These are phyloP conservation scores for Matsumyia berberina DNA, from an alignment of 2,888 invertebrate species.

Conservation along the genomic window DNA sequence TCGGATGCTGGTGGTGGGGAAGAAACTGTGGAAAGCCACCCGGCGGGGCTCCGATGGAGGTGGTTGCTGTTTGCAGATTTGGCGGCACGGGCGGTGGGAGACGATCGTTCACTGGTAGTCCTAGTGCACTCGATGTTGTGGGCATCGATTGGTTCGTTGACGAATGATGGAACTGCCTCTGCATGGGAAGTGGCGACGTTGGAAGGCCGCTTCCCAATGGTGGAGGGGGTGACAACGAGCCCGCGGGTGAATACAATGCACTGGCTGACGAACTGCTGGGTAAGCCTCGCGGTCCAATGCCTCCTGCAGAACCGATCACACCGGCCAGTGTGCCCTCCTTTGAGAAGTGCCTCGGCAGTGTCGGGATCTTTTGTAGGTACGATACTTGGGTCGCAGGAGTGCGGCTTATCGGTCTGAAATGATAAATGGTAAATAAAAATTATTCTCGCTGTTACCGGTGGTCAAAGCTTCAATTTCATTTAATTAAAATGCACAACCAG, in stretches of 20 bases:
- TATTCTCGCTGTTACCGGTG: conserved; percentile 8
- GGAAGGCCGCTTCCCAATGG: conserved; percentile 79
- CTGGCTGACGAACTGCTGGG: conserved; percentile 83
- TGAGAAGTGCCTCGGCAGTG: conserved; percentile 83
- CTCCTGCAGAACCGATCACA: conserved; percentile 52
- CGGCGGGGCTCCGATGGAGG: conserved; percentile 63
- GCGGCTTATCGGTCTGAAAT: conserved; percentile 83
- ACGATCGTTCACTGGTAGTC: conserved; percentile 77
- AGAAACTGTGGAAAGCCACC: conserved; percentile 71
- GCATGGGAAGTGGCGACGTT: conserved; percentile 82
- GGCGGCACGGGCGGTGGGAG: conserved; percentile 74
- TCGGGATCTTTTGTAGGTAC: conserved; percentile 83
- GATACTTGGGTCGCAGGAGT: conserved; percentile 83
- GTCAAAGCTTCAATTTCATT: conserved; percentile 46
- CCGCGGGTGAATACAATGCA: conserved; percentile 80
- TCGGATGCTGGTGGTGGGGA: conserved; percentile 68
- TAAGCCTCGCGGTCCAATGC: conserved; percentile 72
- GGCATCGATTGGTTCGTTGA: conserved; percentile 77
- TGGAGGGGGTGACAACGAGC: conserved; percentile 73
- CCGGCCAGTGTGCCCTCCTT: conserved; percentile 69
- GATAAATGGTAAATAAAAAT: conserved; percentile 47
- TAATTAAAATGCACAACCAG: conserved; percentile 50
- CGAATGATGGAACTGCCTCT: conserved; percentile 81
- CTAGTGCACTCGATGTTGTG: conserved; percentile 80
- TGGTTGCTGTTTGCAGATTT: conserved; percentile 67